Evolutionary conservation across 2,888 invertebrate species (phyloP), one percentile per base, ranked within the genome.

Genomic region (Sesia apiformis): DNA sequence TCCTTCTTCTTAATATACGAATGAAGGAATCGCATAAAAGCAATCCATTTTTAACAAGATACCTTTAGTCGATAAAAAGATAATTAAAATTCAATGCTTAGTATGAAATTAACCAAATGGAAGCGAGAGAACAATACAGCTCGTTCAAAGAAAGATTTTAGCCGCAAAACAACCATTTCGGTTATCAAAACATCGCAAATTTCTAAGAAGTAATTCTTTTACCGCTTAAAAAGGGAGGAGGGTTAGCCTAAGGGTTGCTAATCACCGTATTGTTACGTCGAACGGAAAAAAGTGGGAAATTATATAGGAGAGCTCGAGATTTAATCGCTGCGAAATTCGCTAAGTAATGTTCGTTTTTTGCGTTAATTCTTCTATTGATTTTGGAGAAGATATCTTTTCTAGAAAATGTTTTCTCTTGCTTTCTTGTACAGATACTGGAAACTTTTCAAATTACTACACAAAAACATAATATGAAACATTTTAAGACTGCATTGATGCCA

Each of bases 221-320:
- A 70, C 67, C 71, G 70, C 67, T 74, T 64, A 67, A 72, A 72
- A 69, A 65, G 69, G 72, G 66, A 59, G 59, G 57, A 57, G 70
- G 65, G 62, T 61, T 66, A 65, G 69, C 73, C 70, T 65, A 66
- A 74, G 76, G 76, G 80, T 70, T 65, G 72, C 74, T 78, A 78
- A 79, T 78, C 74, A 76, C 74, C 73, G 70, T 69, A 76, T 79
- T 78, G 76, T 79, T 75, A 66, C 67, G 69, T 63, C 58, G 63
- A 62, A 65, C 65, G 61, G 57, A 64, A 63, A 63, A 67, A 72
- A 66, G 60, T 65, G 68, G 67, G 68, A 66, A 67, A 64, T 66
- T 66, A 70, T 65, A 71, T 46, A 46, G 46, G 23, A 46, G 46
- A 46, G 46, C 8, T 46, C 23, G 23, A 23, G 23, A 46, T 46